phyloP scores from a whole-genome alignment of 2,888 invertebrate genomes.

The Adela reaumurella region DNA sequence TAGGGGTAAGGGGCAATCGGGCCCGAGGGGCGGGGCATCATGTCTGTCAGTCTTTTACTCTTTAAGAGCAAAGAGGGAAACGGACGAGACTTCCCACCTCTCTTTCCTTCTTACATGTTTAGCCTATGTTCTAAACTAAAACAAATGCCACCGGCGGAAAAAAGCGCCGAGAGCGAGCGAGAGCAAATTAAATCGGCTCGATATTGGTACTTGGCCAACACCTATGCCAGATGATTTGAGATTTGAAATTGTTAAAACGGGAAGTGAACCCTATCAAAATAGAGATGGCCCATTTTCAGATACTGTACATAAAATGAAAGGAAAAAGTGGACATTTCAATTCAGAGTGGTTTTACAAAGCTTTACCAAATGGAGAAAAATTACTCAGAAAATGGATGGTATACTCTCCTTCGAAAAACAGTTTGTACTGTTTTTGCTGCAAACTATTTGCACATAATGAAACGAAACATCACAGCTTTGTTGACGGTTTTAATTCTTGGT shows the following conservation, averaged over 20 bases:
- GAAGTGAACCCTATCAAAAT: neutral
- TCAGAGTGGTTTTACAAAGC: neutral
- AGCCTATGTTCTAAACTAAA: too few relatives aligned
- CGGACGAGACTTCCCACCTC: too few relatives aligned
- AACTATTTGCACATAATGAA: too few relatives aligned
- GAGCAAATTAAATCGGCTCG: too few relatives aligned
- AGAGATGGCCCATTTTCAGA: neutral
- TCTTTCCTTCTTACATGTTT: too few relatives aligned
- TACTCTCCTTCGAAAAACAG: slow-evolving; percentile 5
- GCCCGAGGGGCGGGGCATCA: too few relatives aligned
- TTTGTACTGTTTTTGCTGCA: slow-evolving; percentile 1
- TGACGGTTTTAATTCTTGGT: slow-evolving; percentile 9
- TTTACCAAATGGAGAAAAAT: slow-evolving; percentile 5
- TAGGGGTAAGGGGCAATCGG: too few relatives aligned
- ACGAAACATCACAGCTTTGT: slow-evolving; percentile 4
- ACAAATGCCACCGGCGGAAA: too few relatives aligned
- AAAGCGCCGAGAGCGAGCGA: too few relatives aligned
- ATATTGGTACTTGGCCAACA: too few relatives aligned
- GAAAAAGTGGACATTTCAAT: slow-evolving; percentile 2
- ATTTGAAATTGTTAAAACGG: neutral
- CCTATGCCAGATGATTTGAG: neutral
- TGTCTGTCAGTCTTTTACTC: too few relatives aligned
- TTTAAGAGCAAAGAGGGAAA: too few relatives aligned
- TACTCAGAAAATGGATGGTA: slow-evolving; percentile 8
- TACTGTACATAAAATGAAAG: slow-evolving; percentile 1